A percentile compares a stretch with the other conserved stretches of the same genome.
phyloP scores from a whole-genome alignment of 2,888 invertebrate species.

The Strigamia maritima region DNA sequence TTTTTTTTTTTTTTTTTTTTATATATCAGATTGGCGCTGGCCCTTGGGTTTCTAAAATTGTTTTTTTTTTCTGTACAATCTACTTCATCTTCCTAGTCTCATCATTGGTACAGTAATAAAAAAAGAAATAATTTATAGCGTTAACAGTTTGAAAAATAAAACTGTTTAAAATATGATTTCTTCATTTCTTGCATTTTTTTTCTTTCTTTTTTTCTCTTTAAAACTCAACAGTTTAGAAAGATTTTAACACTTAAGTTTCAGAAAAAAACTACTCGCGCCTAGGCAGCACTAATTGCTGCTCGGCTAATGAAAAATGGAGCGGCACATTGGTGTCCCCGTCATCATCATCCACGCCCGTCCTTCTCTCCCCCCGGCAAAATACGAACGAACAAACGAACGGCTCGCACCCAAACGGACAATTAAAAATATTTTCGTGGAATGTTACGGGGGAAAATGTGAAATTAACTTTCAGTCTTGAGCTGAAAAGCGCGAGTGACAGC shows the following conservation, averaged over 20 bases:
- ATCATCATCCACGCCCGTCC: not conserved
- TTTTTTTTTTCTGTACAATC: constrained; percentile 36
- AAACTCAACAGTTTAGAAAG: constrained; percentile 38
- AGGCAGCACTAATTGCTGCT: constrained; percentile 28
- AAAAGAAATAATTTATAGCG: constrained; percentile 39
- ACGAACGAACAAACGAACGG: not conserved
- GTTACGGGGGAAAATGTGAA: not conserved
- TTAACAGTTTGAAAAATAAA: constrained; percentile 40
- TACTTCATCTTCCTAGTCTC: constrained; percentile 22
- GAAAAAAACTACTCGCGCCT: constrained; percentile 22
- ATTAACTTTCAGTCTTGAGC: not conserved
- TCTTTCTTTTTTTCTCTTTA: not conserved
- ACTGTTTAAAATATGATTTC: constrained; percentile 39
- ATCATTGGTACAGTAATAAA: constrained; percentile 36
- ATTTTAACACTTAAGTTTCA: constrained; percentile 1
- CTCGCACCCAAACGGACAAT: constrained; percentile 9
- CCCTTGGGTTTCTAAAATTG: constrained; percentile 36
- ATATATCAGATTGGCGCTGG: constrained; percentile 30
- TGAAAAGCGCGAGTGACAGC: constrained; percentile 19
- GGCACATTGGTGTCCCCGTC: not conserved
- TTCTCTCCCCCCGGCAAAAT: not conserved
- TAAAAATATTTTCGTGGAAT: not conserved
- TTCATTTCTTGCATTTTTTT: constrained; percentile 37
- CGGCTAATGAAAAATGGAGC: constrained; percentile 13
- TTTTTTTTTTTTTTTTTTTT: not conserved